Base-by-base conservation (phyloP, 2,888 invertebrate genomes). In the Euclidia mi region DNA sequence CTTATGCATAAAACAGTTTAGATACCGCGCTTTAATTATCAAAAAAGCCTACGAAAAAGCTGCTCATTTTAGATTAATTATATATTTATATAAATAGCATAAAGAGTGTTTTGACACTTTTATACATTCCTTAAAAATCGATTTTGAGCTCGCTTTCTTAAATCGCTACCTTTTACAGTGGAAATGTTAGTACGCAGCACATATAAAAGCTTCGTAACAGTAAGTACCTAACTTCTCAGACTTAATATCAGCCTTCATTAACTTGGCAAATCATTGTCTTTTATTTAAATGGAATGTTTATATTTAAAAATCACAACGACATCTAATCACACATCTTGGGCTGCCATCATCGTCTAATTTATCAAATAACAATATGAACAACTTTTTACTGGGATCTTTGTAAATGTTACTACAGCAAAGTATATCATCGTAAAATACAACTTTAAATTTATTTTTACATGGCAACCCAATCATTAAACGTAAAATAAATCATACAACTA, bases 231-330 rank as follows among this genome's bases (percentile, higher is more conserved):
- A 68, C 43, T 59, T 77, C 70, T 88, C 89, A 89, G 90, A 89
- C 91, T 91, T 85, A 50, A 41, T 50, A 74, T 89, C 91, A 90
- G 92, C 87, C 92, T 92, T 89, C 47, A 73, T 75, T 66, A 79
- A 73, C 80, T 82, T 84, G 87, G 87, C 87, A 86, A 87, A 84
- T 85, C 80, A 80, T 82, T 85, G 87, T 90, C 89, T 90, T 90
- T 80, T 75, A 52, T 77, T n/a, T n/a, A n/a, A n/a, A 83, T 92
- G 93, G 93, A 94, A 94, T 94, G 93, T 93, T 76, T 89, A 73
- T 80, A 81, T 79, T 81, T 70, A 80, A 71, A 85, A 90, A 91
- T 90, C 92, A 91, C 92, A 90, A 90, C 88, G 65, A 76, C 58
- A 67, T 70, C 67, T 75, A 65, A 83, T 84, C 84, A 83, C 85